Evolutionary conservation across 35 echinoderm and acorn worm genomes (phyloP), one percentile per base, ranked within the genome.

Genomic region (Hemicentrotus pulcherrimus): DNA sequence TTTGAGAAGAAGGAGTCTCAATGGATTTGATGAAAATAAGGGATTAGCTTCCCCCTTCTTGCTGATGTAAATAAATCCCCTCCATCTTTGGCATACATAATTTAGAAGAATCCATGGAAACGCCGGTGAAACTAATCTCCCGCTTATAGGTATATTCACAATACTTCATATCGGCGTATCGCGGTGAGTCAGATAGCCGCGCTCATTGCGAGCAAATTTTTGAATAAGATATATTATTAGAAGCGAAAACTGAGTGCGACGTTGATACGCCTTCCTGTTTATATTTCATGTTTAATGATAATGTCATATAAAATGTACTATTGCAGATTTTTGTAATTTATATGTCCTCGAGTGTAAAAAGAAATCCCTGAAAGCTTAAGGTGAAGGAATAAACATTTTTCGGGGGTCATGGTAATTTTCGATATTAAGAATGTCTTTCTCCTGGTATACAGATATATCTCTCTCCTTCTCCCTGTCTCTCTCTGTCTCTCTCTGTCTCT

Each of bases 21-120:
- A 78, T 78, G 65, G 65, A 78, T 78, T 78, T 28, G 65, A n/a
- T 78, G 65, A 78, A 78, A 78, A 78, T 78, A 78, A 78, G 65
- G 65, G 65, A 78, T 78, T 78, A 22, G 19, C 65, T 78, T 78
- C 65, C 5, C 35, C 28, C 65, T 28, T 78, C 65, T 78, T 78
- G 19, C 65, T 1, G 65, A 78, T 78, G 65, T 78, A 78, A 78
- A 78, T 78, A 78, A 78, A 78, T 78, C 65, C 65, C 19, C 19
- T 15, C 24, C 19, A 8, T n/a, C 5, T 78, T 78, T 78, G 65
- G 65, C 65, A 78, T 78, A 78, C 65, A 78, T 78, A 78, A 78
- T 78, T 78, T 28, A 78, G 65, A 28, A 22, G 65, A 78, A 78
- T n/a, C 65, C 28, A 78, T 78, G 65, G 65, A 78, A 78, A 78